A percentile compares a stretch with the other conserved stretches of the same genome.
Conservation (phyloP, 2,888 invertebrate species). For the Lepidocyrtinus sp. region DNA sequence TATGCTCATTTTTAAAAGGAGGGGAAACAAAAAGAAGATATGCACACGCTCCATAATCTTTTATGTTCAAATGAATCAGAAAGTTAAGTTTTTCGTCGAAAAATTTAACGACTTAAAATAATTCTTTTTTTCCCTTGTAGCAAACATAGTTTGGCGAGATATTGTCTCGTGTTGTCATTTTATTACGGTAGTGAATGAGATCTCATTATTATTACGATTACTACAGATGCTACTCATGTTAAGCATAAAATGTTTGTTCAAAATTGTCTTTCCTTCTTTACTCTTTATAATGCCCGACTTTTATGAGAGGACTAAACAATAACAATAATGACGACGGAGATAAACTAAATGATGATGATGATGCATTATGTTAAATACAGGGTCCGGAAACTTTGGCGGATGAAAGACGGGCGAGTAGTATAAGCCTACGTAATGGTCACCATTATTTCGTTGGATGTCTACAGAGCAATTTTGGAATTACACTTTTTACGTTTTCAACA, state of each 20-base stretch:
- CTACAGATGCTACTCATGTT: constrained; percentile 11
- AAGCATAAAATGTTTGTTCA: constrained; percentile 7
- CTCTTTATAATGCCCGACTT: constrained; percentile 1
- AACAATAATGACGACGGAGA: constrained; percentile 16
- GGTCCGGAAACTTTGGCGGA: constrained; percentile 55
- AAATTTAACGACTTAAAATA: constrained; percentile 10
- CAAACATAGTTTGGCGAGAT: constrained; percentile 21
- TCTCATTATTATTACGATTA: background rate
- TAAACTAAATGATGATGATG: constrained; percentile 40
- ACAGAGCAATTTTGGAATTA: constrained; percentile 20
- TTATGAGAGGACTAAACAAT: constrained; percentile 42
- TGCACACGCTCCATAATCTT: constrained; percentile 49
- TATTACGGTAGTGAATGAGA: background rate
- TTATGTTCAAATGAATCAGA: constrained; percentile 30
- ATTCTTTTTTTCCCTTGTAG: background rate
- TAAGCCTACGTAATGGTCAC: constrained; percentile 51
- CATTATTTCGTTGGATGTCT: constrained; percentile 35
- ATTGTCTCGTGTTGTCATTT: constrained; percentile 55
- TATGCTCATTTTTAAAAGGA: background rate
- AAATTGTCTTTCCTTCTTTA: background rate
- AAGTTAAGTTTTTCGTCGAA: constrained; percentile 3
- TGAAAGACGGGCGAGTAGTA: constrained; percentile 38
- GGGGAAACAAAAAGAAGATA: constrained; percentile 17
- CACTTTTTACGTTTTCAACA: constrained; percentile 7
- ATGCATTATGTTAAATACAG: constrained; percentile 58